Evolutionary conservation across 2,888 invertebrate species (phyloP).

Genomic region (Dasysyrphus albostriatus): DNA sequence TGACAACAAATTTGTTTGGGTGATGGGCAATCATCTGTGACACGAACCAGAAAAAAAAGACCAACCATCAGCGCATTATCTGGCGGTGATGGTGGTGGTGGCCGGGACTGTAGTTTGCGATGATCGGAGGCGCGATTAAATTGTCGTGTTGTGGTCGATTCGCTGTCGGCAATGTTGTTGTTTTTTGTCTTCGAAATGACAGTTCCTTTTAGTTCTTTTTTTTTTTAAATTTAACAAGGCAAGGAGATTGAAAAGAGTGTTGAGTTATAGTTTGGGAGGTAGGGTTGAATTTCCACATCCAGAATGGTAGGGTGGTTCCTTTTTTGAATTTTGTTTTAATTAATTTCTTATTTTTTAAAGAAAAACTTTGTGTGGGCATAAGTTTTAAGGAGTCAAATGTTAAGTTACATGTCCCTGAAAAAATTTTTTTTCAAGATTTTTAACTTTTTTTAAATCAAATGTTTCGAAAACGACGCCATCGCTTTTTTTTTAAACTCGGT

Average conservation of each 20-base stretch:
- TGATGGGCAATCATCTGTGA: conserved; percentile 74
- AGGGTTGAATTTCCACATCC: too few species aligned
- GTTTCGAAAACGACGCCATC: too few species aligned
- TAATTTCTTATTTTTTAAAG: too few species aligned
- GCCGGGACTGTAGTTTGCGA: conserved; percentile 35
- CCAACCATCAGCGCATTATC: conserved; percentile 31
- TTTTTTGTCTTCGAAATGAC: conserved; percentile 40
- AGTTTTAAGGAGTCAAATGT: too few species aligned
- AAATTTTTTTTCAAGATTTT: too few species aligned
- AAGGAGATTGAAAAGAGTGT: conserved; percentile 26
- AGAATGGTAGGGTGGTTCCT: too few species aligned
- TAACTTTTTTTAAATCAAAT: too few species aligned
- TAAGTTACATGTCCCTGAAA: too few species aligned
- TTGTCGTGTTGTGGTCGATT: conserved; percentile 65
- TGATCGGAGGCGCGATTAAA: conserved; percentile 62
- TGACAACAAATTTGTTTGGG: conserved; percentile 71
- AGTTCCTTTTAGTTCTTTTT: conserved; percentile 25
- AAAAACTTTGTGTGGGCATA: too few species aligned
- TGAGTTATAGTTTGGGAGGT: background rate
- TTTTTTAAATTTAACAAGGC: conserved; percentile 15
- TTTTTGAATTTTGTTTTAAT: too few species aligned
- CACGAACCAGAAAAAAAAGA: conserved; percentile 45
- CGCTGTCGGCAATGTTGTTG: conserved; percentile 45
- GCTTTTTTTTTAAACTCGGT: too few species aligned
- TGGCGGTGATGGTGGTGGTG: conserved; percentile 37